Evolutionary conservation across 2,797 vertebrate species (phyloP), one percentile per base, ranked within the genome.

Genomic region (Cynodonichthys magdalenae): DNA sequence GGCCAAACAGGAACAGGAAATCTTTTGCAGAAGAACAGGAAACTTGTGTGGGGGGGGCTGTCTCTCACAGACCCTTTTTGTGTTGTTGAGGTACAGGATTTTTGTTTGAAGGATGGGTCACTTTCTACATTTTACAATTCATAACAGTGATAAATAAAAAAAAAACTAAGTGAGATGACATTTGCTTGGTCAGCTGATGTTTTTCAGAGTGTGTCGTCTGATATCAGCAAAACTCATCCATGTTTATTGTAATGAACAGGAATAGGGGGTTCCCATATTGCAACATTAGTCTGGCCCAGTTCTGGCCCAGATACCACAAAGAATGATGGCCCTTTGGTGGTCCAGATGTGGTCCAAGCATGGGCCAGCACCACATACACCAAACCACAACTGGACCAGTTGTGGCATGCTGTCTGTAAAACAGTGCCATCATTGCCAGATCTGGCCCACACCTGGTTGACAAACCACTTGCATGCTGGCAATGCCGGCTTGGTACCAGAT

Each of bases 1-100:
- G 29, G 58, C 59, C 83, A 77, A 88, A 85, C 82, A 89, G 82
- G 82, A 87, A 90, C 53, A 86, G 86, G 83, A 90, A 89, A 87
- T 70, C 64, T 80, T 80, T 76, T 51, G 65, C 49, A 75, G 80
- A 79, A 73, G 68, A 62, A 80, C 81, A 90, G 89, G 87, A 90
- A 88, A 79, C 53, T 58, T 77, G 63, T 69, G 71, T 56, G 62
- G 44, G 74, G 47, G 75, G 83, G 82, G 24, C 24, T 24, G 78
- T 90, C 64, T 76, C 54, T 55, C 65, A 55, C 28, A 58, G 42
- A 61, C 80, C 27, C 48, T 39, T 62, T 52, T 63, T 50, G 45
- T 61, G 77, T 77, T 34, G 7, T 17, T 46, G 46, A 62, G 63
- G 70, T 31, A 42, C 59, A 48, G 56, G 20, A 10, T 34, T 63